phyloP scores from a whole-genome alignment of 1,140 invertebrate species.

The Lethocerus indicus region DNA sequence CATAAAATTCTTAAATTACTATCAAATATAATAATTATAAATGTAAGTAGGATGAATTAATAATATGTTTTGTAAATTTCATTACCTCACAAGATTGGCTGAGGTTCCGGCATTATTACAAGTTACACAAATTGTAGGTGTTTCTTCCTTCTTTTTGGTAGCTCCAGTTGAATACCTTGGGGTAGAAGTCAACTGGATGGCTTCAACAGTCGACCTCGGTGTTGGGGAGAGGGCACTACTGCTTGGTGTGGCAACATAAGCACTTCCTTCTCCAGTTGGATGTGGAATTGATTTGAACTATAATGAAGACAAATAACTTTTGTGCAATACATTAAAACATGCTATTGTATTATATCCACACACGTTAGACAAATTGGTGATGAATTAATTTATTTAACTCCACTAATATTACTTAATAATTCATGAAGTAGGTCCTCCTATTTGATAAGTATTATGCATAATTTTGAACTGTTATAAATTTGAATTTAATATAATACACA shows the following conservation, averaged over 20 bases:
- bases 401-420: background rate
- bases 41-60: background rate
- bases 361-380: background rate
- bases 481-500: background rate
- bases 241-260: conserved; percentile 15
- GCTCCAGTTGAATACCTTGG: conserved; percentile 19
- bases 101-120: conserved; percentile 39
- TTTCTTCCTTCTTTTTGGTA: conserved; percentile 26
- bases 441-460: background rate
- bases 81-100: conserved; percentile 48
- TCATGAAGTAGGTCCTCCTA: background rate
- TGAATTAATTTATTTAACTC: background rate
- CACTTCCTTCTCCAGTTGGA: conserved; percentile 30
- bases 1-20: background rate
- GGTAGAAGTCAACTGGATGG: conserved; percentile 12
- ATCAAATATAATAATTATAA: background rate
- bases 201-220: conserved; percentile 6
- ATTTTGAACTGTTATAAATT: background rate
- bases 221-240: conserved; percentile 7
- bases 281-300: conserved; percentile 67
- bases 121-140: conserved; percentile 40
- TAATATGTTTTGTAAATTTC: conserved; percentile 1
- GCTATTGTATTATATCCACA: background rate
- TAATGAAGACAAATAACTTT: too few species aligned
- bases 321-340: background rate